Evolutionary conservation across 1,140 invertebrate species (phyloP).

Genomic region (Halesus radiatus): DNA sequence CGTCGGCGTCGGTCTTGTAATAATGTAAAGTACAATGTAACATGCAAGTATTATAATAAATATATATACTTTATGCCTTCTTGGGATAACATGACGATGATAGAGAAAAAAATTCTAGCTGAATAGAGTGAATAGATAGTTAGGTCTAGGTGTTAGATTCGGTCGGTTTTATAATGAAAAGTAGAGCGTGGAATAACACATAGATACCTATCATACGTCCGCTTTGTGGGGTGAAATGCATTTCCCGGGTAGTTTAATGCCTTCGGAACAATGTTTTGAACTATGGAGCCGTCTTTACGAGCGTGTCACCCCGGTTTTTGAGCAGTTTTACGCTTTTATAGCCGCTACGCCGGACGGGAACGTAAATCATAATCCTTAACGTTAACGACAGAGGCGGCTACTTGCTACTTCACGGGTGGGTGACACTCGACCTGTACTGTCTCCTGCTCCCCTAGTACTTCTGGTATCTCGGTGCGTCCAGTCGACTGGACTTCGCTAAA

Average conservation of each 20-base stretch:
- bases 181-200: not conserved
- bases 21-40: too few relatives aligned
- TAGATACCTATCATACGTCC: not conserved
- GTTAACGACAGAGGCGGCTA: constrained; percentile 32
- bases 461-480: not conserved
- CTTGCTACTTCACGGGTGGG: constrained; percentile 30
- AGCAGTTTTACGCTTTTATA: constrained; percentile 26
- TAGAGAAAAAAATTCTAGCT: too few relatives aligned
- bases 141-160: too few relatives aligned
- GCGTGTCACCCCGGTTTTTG: constrained; percentile 38
- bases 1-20: too few relatives aligned
- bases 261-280: constrained; percentile 40
- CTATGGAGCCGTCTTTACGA: constrained; percentile 38
- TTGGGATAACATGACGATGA: too few relatives aligned
- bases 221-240: constrained; percentile 29
- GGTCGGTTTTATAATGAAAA: too few relatives aligned
- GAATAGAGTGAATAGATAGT: too few relatives aligned
- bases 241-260: constrained; percentile 32
- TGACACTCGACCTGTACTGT: constrained; percentile 21
- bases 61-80: too few relatives aligned
- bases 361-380: constrained; percentile 40
- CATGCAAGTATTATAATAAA: too few relatives aligned
- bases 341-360: constrained; percentile 6
- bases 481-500: not conserved
- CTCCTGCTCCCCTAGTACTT: not conserved